Conservation (phyloP, 2,888 invertebrate genomes). For the Caenorhabditis panamensis region DNA sequence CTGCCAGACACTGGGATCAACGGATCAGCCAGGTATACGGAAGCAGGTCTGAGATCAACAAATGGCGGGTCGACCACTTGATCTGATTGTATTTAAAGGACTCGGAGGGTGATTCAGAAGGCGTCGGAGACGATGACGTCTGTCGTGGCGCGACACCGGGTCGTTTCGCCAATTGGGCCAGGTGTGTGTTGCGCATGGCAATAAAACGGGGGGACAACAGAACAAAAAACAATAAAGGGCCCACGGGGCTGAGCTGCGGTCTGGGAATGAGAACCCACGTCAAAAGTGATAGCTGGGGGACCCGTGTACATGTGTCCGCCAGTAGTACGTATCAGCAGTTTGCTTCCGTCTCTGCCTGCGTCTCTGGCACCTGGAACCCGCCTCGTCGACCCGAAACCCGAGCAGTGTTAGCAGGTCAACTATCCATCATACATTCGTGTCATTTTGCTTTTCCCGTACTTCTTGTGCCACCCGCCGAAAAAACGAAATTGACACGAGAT, state of each 20-base stretch:
- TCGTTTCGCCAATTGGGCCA: constrained; percentile 22
- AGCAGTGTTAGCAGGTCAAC: constrained; percentile 51
- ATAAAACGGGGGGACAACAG: constrained; percentile 26
- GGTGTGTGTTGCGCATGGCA: constrained; percentile 39
- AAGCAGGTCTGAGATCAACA: neutral
- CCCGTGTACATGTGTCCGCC: constrained; percentile 43
- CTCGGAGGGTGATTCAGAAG: constrained; percentile 16
- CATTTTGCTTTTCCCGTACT: constrained; percentile 17
- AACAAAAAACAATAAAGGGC: constrained; percentile 28
- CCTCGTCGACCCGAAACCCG: constrained; percentile 48
- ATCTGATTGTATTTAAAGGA: constrained; percentile 20
- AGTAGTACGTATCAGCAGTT: constrained; percentile 52
- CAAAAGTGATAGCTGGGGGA: constrained; percentile 25
- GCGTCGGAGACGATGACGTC: constrained; percentile 35
- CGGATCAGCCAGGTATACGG: neutral
- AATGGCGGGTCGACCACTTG: neutral
- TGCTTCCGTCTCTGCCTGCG: constrained; percentile 24
- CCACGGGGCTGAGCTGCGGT: neutral
- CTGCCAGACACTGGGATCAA: neutral
- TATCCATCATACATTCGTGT: constrained; percentile 36
- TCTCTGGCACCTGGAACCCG: constrained; percentile 36
- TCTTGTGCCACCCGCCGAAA: constrained; percentile 43
- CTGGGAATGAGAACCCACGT: constrained; percentile 11
- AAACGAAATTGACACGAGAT: constrained; percentile 43
- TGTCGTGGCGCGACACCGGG: neutral